Percentiles rank a stretch among this genome's conserved stretches.
phyloP scores from a whole-genome alignment of 2,797 vertebrate genomes.

The Micropoecilia bifurca region DNA sequence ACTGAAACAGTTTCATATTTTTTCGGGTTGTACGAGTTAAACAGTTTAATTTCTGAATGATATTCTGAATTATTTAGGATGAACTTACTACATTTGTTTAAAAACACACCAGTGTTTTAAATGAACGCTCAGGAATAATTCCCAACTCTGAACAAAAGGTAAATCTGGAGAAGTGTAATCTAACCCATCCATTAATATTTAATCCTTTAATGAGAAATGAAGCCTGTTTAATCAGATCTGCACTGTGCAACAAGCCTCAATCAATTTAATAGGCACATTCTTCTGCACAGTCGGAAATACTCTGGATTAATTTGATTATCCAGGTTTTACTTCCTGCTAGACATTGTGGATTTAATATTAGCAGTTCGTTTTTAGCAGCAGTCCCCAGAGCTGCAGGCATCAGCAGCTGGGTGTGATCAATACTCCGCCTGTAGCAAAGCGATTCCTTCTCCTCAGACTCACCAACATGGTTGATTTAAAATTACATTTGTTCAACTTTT shows the following conservation, averaged over 20 bases:
- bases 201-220: neutral
- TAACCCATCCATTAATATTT: slow-evolving; percentile 30
- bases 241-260: neutral
- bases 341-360: neutral
- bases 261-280: neutral
- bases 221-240: neutral
- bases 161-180: slow-evolving; percentile 10
- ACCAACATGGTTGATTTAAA: neutral
- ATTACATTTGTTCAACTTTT: slow-evolving; percentile 2
- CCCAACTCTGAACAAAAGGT: slow-evolving; percentile 7
- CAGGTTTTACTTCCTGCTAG: too few relatives aligned
- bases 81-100: neutral
- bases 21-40: neutral
- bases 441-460: neutral
- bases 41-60: neutral
- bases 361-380: slow-evolving; percentile 10
- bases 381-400: slow-evolving; percentile 25
- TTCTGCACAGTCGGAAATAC: neutral
- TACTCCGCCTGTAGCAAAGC: slow-evolving; percentile 24
- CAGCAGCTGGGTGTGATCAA: slow-evolving; percentile 44
- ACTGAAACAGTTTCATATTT: too few relatives aligned
- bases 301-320: neutral
- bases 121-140: neutral
- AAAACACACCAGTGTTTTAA: neutral
- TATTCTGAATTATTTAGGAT: neutral